These are phyloP conservation scores for Indicator maculatus DNA, from an alignment of 2,113 vertebrate genomes.

Conservation along the genomic window DNA sequence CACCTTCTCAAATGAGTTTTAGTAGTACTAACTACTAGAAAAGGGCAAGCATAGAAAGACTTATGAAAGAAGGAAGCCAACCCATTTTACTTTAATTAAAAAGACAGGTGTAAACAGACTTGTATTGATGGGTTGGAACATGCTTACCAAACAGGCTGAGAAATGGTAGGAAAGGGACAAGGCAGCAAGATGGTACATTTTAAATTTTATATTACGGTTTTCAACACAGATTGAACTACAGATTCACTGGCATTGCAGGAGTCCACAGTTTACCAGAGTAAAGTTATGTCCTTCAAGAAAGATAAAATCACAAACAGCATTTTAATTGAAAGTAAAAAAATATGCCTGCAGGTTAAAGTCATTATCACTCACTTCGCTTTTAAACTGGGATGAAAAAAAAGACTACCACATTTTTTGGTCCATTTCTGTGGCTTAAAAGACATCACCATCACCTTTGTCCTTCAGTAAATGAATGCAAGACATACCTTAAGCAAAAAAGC, in stretches of 20 bases:
- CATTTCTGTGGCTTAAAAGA: neutral
- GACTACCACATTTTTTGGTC: neutral
- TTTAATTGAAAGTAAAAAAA: slow-evolving; percentile 58
- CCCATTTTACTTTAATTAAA: neutral
- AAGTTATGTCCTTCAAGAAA: slow-evolving; percentile 42
- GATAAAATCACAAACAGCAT: neutral
- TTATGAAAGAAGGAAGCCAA: neutral
- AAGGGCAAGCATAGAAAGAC: neutral
- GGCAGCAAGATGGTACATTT: neutral
- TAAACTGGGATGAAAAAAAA: neutral
- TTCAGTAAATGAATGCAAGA: neutral
- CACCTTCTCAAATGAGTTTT: neutral
- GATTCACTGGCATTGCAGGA: neutral
- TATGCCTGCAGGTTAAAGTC: neutral
- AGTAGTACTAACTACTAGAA: neutral
- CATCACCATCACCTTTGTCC: neutral
- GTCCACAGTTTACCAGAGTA: slow-evolving; percentile 27
- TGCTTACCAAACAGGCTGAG: neutral
- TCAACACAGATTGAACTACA: neutral
- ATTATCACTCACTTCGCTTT: neutral
- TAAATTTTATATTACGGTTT: neutral
- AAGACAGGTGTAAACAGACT: neutral
- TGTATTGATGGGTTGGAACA: neutral
- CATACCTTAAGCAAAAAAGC: neutral
- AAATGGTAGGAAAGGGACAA: neutral